Conservation (phyloP, 2,888 invertebrate species). For the Erebia palarica region DNA sequence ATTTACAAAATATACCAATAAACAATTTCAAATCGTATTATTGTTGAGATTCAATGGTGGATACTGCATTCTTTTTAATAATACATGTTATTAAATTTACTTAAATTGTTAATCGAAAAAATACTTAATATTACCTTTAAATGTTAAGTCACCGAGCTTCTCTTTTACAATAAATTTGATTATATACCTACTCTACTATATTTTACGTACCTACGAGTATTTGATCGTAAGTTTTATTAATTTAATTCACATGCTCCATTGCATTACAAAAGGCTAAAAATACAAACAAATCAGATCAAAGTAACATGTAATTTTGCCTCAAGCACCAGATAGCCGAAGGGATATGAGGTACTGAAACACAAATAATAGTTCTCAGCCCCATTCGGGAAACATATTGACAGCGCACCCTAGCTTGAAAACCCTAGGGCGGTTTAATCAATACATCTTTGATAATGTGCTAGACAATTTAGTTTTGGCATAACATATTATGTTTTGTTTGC, state of each 20-base stretch:
- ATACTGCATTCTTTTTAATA: no score
- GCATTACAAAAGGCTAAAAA: neutral
- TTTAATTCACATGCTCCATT: neutral
- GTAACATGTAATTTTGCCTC: slow-evolving; percentile 18
- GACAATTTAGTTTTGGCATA: neutral
- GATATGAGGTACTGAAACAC: slow-evolving; percentile 28
- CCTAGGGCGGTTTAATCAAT: slow-evolving; percentile 69
- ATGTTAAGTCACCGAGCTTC: no score
- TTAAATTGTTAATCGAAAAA: no score
- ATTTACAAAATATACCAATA: no score
- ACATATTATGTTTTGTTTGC: neutral
- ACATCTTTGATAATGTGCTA: slow-evolving; percentile 65
- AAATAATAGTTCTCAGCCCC: slow-evolving; percentile 39
- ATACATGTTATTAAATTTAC: no score
- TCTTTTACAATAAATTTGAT: no score
- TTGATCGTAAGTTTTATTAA: neutral
- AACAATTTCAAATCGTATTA: no score
- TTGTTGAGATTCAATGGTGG: no score
- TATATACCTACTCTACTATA: neutral
- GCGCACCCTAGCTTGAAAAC: slow-evolving; percentile 53
- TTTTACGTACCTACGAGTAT: neutral
- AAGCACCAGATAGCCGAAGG: slow-evolving; percentile 23
- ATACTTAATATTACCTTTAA: no score
- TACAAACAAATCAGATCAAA: slow-evolving; percentile 23
- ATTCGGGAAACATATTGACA: slow-evolving; percentile 53